A percentile compares a stretch with the other conserved stretches of the same genome.
Evolutionary conservation across 2,797 vertebrate species (phyloP).

Genomic region (Myioborus miniatus): DNA sequence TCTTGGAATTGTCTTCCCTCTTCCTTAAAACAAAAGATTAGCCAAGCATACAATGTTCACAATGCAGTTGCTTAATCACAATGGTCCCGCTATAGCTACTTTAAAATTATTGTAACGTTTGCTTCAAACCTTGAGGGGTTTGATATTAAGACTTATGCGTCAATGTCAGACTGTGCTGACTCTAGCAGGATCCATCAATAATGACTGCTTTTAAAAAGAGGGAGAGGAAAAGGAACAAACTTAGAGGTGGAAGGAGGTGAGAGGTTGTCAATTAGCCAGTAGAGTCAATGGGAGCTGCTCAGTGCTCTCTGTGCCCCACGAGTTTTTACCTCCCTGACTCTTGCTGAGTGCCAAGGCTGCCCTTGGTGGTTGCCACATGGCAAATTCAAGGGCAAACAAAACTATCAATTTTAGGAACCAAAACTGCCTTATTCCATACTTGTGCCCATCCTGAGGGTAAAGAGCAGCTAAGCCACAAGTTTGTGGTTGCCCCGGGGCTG

Average conservation of each 20-base stretch:
- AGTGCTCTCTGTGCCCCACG: not conserved
- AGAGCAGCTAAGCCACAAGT: not conserved
- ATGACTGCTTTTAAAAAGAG: not conserved
- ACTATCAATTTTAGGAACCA: not conserved
- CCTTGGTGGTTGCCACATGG: not conserved
- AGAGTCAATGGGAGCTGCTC: not conserved
- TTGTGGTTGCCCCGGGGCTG: not conserved
- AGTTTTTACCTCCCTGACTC: not conserved
- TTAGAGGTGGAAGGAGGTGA: not conserved
- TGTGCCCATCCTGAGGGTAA: not conserved
- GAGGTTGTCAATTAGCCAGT: not conserved
- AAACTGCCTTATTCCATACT: not conserved
- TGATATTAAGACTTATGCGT: not conserved
- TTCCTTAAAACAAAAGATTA: not conserved
- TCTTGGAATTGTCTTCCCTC: not conserved
- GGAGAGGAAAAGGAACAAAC: not conserved
- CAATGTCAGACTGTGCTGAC: not conserved
- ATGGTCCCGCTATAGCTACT: accelerated
- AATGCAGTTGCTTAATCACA: not conserved
- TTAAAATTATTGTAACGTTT: not conserved
- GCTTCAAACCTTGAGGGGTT: not conserved
- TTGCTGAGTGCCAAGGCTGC: not conserved
- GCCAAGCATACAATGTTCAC: not conserved
- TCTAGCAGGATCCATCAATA: not conserved
- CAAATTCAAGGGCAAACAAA: not conserved